Conservation (phyloP, 2,888 invertebrate genomes). For the Blera fallax region DNA sequence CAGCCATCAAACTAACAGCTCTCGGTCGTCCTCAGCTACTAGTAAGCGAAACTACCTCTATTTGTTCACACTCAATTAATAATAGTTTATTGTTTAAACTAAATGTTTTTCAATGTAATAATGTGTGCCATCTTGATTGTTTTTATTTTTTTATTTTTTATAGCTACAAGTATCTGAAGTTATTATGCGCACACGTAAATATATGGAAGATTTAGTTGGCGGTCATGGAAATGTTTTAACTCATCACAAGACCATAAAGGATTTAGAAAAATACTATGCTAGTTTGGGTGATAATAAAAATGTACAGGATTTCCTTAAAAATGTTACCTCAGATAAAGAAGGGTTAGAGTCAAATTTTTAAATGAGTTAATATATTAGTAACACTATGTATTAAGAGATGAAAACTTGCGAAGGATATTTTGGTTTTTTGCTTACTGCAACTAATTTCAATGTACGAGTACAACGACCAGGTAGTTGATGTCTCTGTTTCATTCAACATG, state of each 20-base stretch:
- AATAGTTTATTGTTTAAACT: background rate
- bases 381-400: background rate
- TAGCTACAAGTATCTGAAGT: conserved; percentile 98
- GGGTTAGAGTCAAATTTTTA: conserved; percentile 85
- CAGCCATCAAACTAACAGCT: conserved; percentile 98
- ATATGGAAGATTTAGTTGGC: conserved; percentile 95
- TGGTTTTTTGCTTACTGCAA: conserved; percentile 15
- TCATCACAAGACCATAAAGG: conserved; percentile 93
- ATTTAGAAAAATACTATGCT: conserved; percentile 92
- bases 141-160: conserved; percentile 68
- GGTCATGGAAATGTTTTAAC: conserved; percentile 93
- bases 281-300: conserved; percentile 89
- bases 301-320: conserved; percentile 93
- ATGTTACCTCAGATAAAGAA: conserved; percentile 95
- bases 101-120: background rate
- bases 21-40: conserved; percentile 96
- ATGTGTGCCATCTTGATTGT: conserved; percentile 9
- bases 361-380: background rate
- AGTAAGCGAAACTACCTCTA: conserved; percentile 84
- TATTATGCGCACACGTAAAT: conserved; percentile 96
- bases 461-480: no score
- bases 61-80: background rate
- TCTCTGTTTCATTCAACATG: no score
- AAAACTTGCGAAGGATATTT: conserved; percentile 3
- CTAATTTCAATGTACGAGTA: background rate